Percentiles rank a stretch among this genome's conserved stretches.
Conservation (phyloP, 2,113 vertebrate genomes). For the Mesitornis unicolor region DNA sequence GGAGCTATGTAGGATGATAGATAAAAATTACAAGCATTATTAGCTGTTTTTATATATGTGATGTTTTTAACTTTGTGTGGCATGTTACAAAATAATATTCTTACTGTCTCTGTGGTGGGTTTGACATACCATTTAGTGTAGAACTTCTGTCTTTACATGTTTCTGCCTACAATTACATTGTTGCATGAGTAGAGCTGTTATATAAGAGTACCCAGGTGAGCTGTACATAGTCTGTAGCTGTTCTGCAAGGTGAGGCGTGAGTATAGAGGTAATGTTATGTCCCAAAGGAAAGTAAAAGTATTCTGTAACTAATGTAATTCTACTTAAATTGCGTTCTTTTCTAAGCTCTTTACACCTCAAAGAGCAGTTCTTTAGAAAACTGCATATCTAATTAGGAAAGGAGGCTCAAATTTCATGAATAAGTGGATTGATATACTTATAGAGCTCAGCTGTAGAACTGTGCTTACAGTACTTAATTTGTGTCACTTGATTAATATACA, state of each 20-base stretch:
- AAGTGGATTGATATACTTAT: neutral
- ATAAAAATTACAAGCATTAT: neutral
- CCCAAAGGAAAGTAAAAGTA: neutral
- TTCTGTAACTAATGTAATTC: neutral
- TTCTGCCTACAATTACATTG: neutral
- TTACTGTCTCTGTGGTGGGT: neutral
- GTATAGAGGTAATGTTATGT: neutral
- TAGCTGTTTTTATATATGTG: conserved; percentile 4
- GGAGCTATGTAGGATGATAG: neutral
- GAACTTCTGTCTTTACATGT: neutral
- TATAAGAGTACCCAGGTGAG: neutral
- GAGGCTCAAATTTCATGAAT: neutral
- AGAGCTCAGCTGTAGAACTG: neutral
- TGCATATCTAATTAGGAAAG: neutral
- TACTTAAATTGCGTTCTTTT: neutral
- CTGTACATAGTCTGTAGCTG: neutral
- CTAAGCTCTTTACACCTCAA: neutral
- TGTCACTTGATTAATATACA: neutral
- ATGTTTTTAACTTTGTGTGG: neutral
- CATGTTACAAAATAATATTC: conserved; percentile 24
- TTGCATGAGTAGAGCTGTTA: conserved; percentile 1
- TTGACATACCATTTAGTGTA: neutral
- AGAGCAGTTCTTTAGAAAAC: neutral
- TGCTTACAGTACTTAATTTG: neutral
- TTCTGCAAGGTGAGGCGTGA: neutral